A percentile compares a stretch with the other conserved stretches of the same genome.
These are phyloP conservation scores for Argentina silus DNA, from an alignment of 2,797 vertebrate species.

Conservation along the genomic window DNA sequence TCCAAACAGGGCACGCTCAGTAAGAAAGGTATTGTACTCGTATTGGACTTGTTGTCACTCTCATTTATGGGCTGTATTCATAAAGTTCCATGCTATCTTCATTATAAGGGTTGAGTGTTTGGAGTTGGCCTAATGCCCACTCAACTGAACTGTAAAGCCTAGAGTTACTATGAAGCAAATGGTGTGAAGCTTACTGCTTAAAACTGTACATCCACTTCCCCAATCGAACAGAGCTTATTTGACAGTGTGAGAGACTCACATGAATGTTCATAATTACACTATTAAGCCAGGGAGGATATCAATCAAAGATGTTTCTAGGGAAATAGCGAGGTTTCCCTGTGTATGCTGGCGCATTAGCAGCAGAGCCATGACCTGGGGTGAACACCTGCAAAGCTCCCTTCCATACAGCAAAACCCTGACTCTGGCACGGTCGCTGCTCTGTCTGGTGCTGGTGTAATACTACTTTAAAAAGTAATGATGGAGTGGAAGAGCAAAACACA, in stretches of 20 bases:
- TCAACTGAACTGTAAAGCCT: background rate
- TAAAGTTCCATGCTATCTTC: background rate
- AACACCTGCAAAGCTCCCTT: slow-evolving; percentile 52
- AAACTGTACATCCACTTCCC: background rate
- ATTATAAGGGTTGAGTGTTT: background rate
- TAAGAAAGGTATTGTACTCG: background rate
- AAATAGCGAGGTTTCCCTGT: background rate
- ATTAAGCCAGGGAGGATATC: slow-evolving; percentile 34
- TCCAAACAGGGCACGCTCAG: slow-evolving; percentile 2
- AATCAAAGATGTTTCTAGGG: slow-evolving; percentile 39
- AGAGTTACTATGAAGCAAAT: no score
- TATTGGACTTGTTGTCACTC: background rate
- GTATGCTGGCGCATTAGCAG: slow-evolving; percentile 22
- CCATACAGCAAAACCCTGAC: background rate
- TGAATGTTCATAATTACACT: slow-evolving; percentile 43
- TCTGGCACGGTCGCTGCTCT: slow-evolving; percentile 17
- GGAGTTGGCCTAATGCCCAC: slow-evolving; percentile 4
- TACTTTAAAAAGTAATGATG: slow-evolving; percentile 54
- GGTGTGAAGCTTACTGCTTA: background rate
- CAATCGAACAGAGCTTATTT: slow-evolving; percentile 17
- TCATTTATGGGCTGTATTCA: background rate
- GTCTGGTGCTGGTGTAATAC: slow-evolving; percentile 36
- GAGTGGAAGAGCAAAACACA: slow-evolving; percentile 55
- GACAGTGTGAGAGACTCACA: slow-evolving; percentile 29
- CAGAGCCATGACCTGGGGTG: slow-evolving; percentile 23